These are phyloP conservation scores for Nebria salina DNA, from an alignment of 2,888 invertebrate species.

Conservation along the genomic window DNA sequence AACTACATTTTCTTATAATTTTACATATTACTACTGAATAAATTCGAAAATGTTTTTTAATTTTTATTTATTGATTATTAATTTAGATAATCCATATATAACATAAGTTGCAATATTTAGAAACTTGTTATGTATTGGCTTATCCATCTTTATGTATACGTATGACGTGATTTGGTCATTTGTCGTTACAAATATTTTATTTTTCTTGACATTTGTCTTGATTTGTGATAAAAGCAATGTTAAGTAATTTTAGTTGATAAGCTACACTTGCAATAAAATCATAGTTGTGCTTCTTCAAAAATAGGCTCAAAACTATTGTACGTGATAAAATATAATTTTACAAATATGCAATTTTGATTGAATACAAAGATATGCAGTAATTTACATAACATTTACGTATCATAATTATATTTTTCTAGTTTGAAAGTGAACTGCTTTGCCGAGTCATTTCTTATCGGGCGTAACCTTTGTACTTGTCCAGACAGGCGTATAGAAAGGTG, in stretches of 20 bases:
- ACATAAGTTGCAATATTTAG: not conserved
- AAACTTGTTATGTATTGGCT: not conserved
- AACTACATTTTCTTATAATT: too few relatives aligned
- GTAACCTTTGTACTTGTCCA: constrained; percentile 39
- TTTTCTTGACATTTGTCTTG: not conserved
- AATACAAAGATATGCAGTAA: not conserved
- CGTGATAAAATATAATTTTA: not conserved
- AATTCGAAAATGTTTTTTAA: too few relatives aligned
- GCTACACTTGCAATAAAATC: not conserved
- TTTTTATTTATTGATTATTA: too few relatives aligned
- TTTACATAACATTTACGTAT: constrained; percentile 1
- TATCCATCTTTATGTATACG: not conserved
- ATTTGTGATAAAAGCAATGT: not conserved
- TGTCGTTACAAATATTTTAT: not conserved
- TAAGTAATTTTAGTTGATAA: not conserved
- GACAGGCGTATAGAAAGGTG: constrained; percentile 23
- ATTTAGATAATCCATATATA: too few relatives aligned
- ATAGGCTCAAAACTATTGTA: not conserved
- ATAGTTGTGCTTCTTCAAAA: not conserved
- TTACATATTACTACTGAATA: too few relatives aligned
- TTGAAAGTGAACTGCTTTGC: not conserved
- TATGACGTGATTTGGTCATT: not conserved
- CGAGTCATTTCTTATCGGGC: constrained; percentile 27
- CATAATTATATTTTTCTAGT: not conserved
- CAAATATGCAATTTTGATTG: not conserved